Evolutionary conservation across 2,113 vertebrate genomes (phyloP), one percentile per base, ranked within the genome.

Genomic region (Phalacrocorax aristotelis): DNA sequence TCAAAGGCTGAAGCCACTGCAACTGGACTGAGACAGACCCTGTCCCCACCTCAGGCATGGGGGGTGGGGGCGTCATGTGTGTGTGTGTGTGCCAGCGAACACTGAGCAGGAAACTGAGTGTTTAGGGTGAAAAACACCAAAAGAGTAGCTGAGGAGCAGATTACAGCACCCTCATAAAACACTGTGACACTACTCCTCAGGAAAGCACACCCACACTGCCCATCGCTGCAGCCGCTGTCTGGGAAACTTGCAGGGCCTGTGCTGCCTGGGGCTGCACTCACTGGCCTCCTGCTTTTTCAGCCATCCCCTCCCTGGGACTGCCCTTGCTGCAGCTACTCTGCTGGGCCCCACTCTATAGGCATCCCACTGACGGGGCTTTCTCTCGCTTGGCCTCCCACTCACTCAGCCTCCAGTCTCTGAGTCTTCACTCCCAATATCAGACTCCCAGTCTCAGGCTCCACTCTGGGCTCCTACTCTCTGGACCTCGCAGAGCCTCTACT

Each of bases 21-120:
- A 9, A 49, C 7, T 0, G 0, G 36, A 46, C 55, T 49, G 60
- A 84, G 65, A 29, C 36, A 78, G 69, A 22, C 40, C 65, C 65
- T 57, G 42, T 57, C 23, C 55, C 25, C 15, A 6, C 27, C 49
- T 70, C 16, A 16, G 55, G 34, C 4, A 0, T 7, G 16, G 26
- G 48, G 36, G 34, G 17, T 15, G 42, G 27, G 20, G 38, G 36
- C 20, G 20, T 55, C 68, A n/a, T 40, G 25, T 3, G 13, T 0
- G 0, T 21, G 20, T 21, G 18, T 12, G 14, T 1, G 6, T 23
- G 17, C 36, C 79, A 74, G 57, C 0, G 0, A 48, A 18, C 13
- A 38, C 23, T 15, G 14, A 46, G 38, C 0, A 13, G 36, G 30
- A 82, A 80, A 69, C 7, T 21, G 42, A 54, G 38, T 46, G 58